phyloP scores from a whole-genome alignment of 2,113 vertebrate genomes.

The Catharus fuscescens region DNA sequence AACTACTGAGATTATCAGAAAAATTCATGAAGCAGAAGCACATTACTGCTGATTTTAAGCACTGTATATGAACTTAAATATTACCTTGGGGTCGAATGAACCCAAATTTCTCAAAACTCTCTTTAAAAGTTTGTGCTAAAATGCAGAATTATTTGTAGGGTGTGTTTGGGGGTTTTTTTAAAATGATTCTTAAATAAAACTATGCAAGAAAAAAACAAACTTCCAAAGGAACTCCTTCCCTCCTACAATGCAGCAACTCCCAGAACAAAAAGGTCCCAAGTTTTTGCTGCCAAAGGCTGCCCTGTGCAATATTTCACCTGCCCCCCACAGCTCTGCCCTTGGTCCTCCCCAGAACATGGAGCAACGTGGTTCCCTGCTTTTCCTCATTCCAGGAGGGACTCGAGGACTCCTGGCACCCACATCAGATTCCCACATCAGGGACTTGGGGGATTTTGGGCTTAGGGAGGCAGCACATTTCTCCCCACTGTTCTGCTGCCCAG shows the following conservation, averaged over 20 bases:
- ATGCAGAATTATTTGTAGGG: background rate
- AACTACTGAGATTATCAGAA: background rate
- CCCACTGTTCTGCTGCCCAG: fast-evolving
- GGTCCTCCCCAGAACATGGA: fast-evolving
- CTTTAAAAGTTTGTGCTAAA: background rate
- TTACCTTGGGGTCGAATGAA: background rate
- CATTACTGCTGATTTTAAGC: background rate
- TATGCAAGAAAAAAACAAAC: background rate
- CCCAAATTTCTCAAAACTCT: background rate
- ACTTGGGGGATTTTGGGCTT: background rate
- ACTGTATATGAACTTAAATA: background rate
- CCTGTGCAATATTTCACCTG: background rate
- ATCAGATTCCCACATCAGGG: too few relatives aligned
- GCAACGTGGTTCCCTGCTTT: fast-evolving
- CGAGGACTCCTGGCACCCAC: background rate
- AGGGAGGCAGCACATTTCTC: background rate
- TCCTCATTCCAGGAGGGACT: background rate
- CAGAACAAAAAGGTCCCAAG: background rate
- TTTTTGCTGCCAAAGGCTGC: background rate
- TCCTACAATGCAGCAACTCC: background rate
- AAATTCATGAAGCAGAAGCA: background rate
- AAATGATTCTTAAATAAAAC: background rate
- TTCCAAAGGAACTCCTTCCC: background rate
- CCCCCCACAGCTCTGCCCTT: background rate
- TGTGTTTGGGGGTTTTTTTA: background rate